Evolutionary conservation across 2,888 invertebrate species (phyloP), one percentile per base, ranked within the genome.

Genomic region (Cloeon dipterum): DNA sequence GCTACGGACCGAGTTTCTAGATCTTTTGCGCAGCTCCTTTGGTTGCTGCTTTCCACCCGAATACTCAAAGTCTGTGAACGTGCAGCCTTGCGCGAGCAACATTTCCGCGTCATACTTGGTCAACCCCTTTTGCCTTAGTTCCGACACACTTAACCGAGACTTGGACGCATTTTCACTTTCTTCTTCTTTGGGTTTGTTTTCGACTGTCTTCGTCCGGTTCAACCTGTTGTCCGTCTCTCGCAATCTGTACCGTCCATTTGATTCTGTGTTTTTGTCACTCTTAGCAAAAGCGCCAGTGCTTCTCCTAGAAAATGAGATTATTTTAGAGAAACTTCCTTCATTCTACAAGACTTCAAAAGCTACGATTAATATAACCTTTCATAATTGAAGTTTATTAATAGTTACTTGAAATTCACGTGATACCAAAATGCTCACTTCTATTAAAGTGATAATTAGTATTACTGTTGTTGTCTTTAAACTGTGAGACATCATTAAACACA

Each of bases 181-280:
- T 16, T 38, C 42, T 42, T 32, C 40, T 41, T n/a, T 41, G 37
- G 23, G 41, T 54, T 85, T 85, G 29, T 14, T 29, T n/a, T n/a
- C n/a, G n/a, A n/a, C n/a, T n/a, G n/a, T n/a, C n/a, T n/a, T n/a
- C 50, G 77, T 79, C 49, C 85, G 70, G 59, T 85, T 86, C 45
- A 86, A 74, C 48, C 93, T 70, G 61, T 89, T 88, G 57, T 91
- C 89, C 23, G 93, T 93, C 65, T 93, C 91, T 46, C 93, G 66
- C 49, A 93, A 66, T 48, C 81, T 70, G 61, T 93, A 93, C 42
- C 86, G 77, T 50, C 70, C 65, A 39, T 63, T 62, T 46, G 68
- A 62, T 47, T 75, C 74, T 49, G 73, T 71, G 48, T 47, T 49
- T 49, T 72, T 63, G 56, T 70, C 54, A 8, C 23, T 23, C 63